Evolutionary conservation across 2,113 vertebrate species (phyloP).

Genomic region (Tiliqua scincoides): DNA sequence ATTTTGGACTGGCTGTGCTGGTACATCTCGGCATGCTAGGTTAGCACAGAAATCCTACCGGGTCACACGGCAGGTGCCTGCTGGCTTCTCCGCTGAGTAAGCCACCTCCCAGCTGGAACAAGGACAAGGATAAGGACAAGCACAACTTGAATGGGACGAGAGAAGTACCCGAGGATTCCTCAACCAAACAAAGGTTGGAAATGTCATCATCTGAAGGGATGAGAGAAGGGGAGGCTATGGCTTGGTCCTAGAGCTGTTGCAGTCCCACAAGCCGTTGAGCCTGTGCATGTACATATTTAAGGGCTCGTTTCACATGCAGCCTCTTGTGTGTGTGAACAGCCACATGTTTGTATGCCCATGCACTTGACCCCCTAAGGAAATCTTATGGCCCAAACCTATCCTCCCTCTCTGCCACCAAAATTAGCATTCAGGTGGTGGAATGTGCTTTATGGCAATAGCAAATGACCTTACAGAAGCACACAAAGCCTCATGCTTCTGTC

Average conservation of each 20-base stretch:
- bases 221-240: not conserved
- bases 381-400: too few species aligned
- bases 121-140: not conserved
- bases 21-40: constrained; percentile 76
- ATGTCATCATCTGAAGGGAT: not conserved
- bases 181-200: not conserved
- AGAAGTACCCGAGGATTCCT: not conserved
- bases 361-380: too few species aligned
- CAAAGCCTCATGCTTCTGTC: too few species aligned
- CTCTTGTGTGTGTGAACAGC: not conserved
- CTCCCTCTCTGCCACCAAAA: too few species aligned
- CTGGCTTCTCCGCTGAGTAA: constrained; percentile 61
- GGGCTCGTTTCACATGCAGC: not conserved
- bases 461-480: too few species aligned
- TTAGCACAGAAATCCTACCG: constrained; percentile 80
- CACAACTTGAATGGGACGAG: not conserved
- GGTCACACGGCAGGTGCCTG: constrained; percentile 5
- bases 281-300: not conserved
- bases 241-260: not conserved
- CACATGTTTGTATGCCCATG: not conserved
- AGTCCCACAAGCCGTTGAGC: not conserved
- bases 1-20: constrained; percentile 77
- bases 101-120: not conserved
- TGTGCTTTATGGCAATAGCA: too few species aligned
- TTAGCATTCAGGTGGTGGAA: too few species aligned